These are phyloP conservation scores for Bolborhynchus lineola DNA, from an alignment of 2,113 vertebrate species.

Conservation along the genomic window DNA sequence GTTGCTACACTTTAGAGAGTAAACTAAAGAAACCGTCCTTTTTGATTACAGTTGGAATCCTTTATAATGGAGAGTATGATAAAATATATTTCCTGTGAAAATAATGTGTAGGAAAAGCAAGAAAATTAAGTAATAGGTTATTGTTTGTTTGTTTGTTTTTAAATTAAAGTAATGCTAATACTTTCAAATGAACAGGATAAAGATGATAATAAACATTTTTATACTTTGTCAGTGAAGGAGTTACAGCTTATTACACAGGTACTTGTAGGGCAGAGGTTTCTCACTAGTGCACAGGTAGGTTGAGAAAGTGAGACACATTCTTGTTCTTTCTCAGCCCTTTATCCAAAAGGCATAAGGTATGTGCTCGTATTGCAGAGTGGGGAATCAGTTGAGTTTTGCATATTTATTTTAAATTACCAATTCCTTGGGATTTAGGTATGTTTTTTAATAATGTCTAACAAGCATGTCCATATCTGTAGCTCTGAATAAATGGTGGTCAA, in stretches of 20 bases:
- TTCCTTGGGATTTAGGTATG: neutral
- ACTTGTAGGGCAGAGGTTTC: neutral
- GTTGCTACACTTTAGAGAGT: neutral
- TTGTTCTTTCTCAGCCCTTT: neutral
- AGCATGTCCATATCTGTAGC: neutral
- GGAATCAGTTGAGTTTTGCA: neutral
- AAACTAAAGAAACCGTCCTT: neutral
- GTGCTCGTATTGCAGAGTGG: neutral
- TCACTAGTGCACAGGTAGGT: neutral
- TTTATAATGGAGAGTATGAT: neutral
- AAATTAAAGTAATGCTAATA: neutral
- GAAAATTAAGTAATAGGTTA: neutral
- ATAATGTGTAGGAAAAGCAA: neutral
- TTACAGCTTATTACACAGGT: neutral
- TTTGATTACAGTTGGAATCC: neutral
- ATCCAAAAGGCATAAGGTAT: neutral
- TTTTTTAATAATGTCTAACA: neutral
- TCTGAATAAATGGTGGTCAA: fast-evolving
- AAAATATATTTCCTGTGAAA: neutral
- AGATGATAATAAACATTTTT: neutral
- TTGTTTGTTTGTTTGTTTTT: no score
- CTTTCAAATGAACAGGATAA: neutral
- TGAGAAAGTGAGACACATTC: neutral
- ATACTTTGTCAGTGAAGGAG: fast-evolving
- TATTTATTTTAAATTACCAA: neutral